Conservation (phyloP, 2,113 vertebrate genomes). For the Zootoca vivipara region DNA sequence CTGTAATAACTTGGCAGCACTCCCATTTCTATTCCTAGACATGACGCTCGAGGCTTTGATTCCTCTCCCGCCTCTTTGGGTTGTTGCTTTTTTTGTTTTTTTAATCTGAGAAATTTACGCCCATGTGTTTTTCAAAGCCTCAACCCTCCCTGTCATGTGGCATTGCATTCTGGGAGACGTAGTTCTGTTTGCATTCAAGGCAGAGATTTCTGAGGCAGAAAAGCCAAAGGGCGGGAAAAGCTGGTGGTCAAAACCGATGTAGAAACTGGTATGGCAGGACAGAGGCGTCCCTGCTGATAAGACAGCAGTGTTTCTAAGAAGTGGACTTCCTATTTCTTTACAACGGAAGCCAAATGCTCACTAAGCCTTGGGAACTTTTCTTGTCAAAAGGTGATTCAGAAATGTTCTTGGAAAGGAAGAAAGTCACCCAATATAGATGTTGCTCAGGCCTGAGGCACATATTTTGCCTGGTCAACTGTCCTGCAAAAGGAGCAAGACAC, state of each 20-base stretch:
- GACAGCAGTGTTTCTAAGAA: background rate
- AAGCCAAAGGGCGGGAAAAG: background rate
- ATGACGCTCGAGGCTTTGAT: constrained; percentile 70
- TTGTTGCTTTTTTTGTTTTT: background rate
- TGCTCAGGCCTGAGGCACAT: too few species aligned
- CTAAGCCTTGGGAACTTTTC: background rate
- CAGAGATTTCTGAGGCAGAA: background rate
- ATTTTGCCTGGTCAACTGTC: background rate
- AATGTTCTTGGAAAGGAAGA: background rate
- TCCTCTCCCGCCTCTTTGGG: constrained; percentile 42
- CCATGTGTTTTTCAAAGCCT: background rate
- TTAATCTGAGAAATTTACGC: background rate
- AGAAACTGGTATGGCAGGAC: fast-evolving
- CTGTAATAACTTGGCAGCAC: constrained; percentile 69
- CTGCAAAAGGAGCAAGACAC: background rate
- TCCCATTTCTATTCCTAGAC: constrained; percentile 72
- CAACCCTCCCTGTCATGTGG: background rate
- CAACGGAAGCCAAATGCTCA: background rate
- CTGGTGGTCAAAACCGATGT: too few species aligned
- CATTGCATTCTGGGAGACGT: constrained; percentile 55
- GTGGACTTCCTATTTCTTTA: background rate
- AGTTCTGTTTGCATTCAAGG: constrained; percentile 35
- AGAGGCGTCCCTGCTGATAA: background rate
- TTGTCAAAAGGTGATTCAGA: background rate
- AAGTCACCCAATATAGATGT: too few species aligned